phyloP scores from a whole-genome alignment of 2,113 vertebrate species.

The Thymallus thymallus region DNA sequence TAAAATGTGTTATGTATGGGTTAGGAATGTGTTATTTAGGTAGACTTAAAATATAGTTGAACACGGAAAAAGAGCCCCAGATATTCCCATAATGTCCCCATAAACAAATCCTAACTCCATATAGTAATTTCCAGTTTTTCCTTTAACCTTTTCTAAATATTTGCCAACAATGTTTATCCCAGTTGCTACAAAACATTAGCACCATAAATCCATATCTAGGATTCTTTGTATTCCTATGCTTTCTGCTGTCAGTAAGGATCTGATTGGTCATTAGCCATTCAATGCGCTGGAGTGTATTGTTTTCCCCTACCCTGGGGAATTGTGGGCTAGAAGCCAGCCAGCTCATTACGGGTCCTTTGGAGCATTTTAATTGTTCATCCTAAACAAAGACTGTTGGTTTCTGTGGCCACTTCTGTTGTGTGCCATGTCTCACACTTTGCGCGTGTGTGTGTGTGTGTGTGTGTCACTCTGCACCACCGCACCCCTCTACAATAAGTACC shows the following conservation, averaged over 20 bases:
- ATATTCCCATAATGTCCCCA: no score
- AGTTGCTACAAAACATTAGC: neutral
- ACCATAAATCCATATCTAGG: conserved; percentile 14
- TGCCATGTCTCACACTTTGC: conserved; percentile 45
- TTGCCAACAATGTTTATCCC: neutral
- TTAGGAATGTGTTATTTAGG: no score
- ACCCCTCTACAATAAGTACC: neutral
- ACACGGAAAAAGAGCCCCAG: no score
- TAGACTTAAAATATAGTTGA: no score
- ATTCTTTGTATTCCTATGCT: conserved; percentile 31
- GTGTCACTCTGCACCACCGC: neutral
- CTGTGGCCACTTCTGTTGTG: conserved; percentile 21
- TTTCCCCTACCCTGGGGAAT: conserved; percentile 35
- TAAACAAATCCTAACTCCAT: neutral
- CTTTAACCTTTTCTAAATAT: neutral
- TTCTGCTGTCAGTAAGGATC: conserved; percentile 44
- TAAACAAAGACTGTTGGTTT: conserved; percentile 42
- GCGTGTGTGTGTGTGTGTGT: neutral
- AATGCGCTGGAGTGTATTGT: conserved; percentile 25
- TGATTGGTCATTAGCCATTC: conserved; percentile 47
- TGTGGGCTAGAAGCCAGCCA: conserved; percentile 44
- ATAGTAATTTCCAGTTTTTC: neutral
- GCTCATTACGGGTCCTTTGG: conserved; percentile 47
- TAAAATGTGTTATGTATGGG: no score
- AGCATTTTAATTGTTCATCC: conserved; percentile 51